A percentile compares a stretch with the other conserved stretches of the same genome.
These are phyloP conservation scores for Temnothorax longispinosus DNA, from an alignment of 1,140 invertebrate genomes.

Conservation along the genomic window DNA sequence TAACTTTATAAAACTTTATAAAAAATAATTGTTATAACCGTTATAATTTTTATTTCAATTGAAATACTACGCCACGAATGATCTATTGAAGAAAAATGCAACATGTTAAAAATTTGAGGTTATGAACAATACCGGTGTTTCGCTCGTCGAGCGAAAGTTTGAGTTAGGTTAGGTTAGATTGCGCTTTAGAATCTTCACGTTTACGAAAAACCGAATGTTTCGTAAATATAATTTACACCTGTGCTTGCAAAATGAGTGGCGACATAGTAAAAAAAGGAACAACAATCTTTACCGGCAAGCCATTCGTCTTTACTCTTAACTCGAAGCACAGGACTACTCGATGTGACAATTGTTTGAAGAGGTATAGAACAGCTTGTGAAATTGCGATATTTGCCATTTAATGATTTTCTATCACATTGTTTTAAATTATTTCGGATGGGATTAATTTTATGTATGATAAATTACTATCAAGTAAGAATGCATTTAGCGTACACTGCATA, in stretches of 20 bases:
- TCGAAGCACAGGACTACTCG: slow-evolving; percentile 86
- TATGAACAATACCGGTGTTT: neutral
- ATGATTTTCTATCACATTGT: slow-evolving; percentile 39
- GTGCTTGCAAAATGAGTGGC: slow-evolving; percentile 52
- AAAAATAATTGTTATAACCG: no score
- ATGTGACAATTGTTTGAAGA: slow-evolving; percentile 89
- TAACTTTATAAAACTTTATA: no score
- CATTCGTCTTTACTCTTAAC: slow-evolving; percentile 88
- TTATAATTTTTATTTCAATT: neutral
- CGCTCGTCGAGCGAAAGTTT: neutral
- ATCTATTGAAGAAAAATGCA: neutral
- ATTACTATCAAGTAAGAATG: neutral
- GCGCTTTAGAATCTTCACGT: neutral
- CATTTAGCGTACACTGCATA: neutral
- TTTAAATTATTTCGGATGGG: neutral
- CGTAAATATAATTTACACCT: neutral
- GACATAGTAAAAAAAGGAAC: slow-evolving; percentile 83
- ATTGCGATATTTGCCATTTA: slow-evolving; percentile 32
- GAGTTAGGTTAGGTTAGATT: neutral
- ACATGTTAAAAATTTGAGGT: slow-evolving; percentile 7
- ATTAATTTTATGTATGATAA: slow-evolving; percentile 28
- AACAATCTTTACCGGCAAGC: slow-evolving; percentile 86
- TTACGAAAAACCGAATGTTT: neutral
- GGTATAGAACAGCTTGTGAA: slow-evolving; percentile 80
- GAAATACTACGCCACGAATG: neutral